Evolutionary conservation across 2,888 invertebrate genomes (phyloP).

Genomic region (Dryadula phaetusa): DNA sequence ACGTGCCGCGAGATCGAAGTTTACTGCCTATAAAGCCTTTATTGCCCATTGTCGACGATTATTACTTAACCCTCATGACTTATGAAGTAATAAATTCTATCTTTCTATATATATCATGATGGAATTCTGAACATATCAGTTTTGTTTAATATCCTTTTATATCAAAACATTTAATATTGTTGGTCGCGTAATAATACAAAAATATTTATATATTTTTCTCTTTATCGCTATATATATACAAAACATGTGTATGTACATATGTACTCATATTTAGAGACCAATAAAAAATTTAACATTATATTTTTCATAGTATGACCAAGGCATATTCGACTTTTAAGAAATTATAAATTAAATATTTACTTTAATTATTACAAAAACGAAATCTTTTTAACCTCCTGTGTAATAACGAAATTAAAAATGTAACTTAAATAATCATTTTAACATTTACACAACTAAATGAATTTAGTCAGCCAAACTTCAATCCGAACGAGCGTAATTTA

Average conservation of each 20-base stretch:
- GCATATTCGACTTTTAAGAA: too few species aligned
- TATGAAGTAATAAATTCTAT: slow-evolving; percentile 82
- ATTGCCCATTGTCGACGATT: slow-evolving; percentile 83
- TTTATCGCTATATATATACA: too few species aligned
- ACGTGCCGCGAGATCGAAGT: slow-evolving; percentile 77
- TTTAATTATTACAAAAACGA: background rate
- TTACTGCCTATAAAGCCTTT: slow-evolving; percentile 83
- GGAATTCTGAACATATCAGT: slow-evolving; percentile 4
- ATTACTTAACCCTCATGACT: slow-evolving; percentile 83
- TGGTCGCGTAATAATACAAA: background rate
- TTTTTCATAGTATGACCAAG: too few species aligned
- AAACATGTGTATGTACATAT: too few species aligned
- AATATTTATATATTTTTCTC: too few species aligned
- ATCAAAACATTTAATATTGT: background rate
- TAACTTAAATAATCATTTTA: background rate
- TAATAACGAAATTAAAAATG: slow-evolving; percentile 16
- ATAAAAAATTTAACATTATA: too few species aligned
- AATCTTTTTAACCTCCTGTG: slow-evolving; percentile 1
- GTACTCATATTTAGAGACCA: too few species aligned
- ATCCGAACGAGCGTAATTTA: background rate
- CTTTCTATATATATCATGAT: slow-evolving; percentile 44
- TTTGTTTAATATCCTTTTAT: background rate
- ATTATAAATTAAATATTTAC: background rate
- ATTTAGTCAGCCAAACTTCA: background rate
- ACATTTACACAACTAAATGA: slow-evolving; percentile 9